Evolutionary conservation across 2,888 invertebrate species (phyloP).

Genomic region (Ctenicera cuprea): DNA sequence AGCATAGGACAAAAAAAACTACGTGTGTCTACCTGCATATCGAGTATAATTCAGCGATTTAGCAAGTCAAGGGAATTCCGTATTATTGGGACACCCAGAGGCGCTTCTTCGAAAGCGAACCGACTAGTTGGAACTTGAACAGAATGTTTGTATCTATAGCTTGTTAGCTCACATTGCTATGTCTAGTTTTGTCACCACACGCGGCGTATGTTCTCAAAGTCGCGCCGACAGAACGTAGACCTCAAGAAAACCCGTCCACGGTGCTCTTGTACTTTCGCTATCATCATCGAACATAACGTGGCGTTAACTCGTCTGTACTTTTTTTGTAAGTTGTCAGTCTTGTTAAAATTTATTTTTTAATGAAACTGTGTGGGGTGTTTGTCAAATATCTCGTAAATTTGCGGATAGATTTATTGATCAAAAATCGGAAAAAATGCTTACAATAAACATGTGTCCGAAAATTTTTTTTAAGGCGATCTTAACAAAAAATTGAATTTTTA

Average conservation of each 20-base stretch:
- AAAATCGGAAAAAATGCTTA: too few species aligned
- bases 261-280: constrained; percentile 18
- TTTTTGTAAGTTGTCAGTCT: too few species aligned
- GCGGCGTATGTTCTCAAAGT: constrained; percentile 34
- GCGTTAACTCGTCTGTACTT: not conserved
- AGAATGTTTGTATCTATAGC: constrained; percentile 42
- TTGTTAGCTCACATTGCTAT: constrained; percentile 39
- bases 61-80: constrained; percentile 43
- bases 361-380: too few species aligned
- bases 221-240: constrained; percentile 22
- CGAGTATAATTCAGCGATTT: constrained; percentile 21
- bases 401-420: too few species aligned
- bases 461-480: too few species aligned
- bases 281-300: not conserved
- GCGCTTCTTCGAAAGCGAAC: constrained; percentile 44
- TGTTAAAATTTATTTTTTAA: too few species aligned
- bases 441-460: too few species aligned
- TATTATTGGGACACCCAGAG: constrained; percentile 40
- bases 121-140: constrained; percentile 47
- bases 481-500: too few species aligned
- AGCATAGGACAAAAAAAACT: constrained; percentile 6
- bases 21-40: constrained; percentile 22
- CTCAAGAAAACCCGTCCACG: not conserved
- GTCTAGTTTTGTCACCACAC: constrained; percentile 47
- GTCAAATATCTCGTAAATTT: too few species aligned